Evolutionary conservation across 2,113 vertebrate genomes (phyloP).

Genomic region (Xenopus tropicalis): DNA sequence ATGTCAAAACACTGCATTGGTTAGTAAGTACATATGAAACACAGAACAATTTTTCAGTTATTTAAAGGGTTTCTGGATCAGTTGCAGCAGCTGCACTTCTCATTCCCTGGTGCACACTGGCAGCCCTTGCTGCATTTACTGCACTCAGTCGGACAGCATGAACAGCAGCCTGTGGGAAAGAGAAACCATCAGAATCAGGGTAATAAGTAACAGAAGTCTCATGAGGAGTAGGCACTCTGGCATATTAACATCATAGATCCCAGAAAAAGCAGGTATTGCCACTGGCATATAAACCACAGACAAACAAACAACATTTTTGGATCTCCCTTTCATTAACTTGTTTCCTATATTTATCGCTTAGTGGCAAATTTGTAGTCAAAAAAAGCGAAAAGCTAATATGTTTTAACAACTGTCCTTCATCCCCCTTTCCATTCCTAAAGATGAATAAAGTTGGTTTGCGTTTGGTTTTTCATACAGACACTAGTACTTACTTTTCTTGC

Average conservation of each 20-base stretch:
- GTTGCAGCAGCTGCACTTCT: constrained; percentile 79
- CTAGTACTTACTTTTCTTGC: constrained; percentile 6
- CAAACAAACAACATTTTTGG: too few relatives aligned
- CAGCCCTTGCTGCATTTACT: constrained; percentile 89
- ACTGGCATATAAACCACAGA: neutral
- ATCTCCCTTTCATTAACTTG: neutral
- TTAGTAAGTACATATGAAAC: too few relatives aligned
- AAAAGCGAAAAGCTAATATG: neutral
- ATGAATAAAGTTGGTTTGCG: too few relatives aligned
- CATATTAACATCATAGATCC: neutral
- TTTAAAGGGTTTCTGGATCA: neutral
- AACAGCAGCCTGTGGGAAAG: constrained; percentile 79
- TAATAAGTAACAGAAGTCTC: neutral
- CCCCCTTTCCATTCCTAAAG: too few relatives aligned
- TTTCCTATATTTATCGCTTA: neutral
- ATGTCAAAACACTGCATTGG: too few relatives aligned
- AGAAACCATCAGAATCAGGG: neutral
- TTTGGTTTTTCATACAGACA: too few relatives aligned
- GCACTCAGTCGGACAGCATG: constrained; percentile 84
- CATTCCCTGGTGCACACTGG: constrained; percentile 77
- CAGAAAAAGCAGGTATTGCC: neutral
- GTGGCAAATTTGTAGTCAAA: neutral
- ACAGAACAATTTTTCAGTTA: too few relatives aligned
- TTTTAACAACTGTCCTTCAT: too few relatives aligned
- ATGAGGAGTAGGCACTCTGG: neutral